These are phyloP conservation scores for Stenchaetothrips biformis DNA, from an alignment of 2,888 invertebrate genomes.

Conservation along the genomic window DNA sequence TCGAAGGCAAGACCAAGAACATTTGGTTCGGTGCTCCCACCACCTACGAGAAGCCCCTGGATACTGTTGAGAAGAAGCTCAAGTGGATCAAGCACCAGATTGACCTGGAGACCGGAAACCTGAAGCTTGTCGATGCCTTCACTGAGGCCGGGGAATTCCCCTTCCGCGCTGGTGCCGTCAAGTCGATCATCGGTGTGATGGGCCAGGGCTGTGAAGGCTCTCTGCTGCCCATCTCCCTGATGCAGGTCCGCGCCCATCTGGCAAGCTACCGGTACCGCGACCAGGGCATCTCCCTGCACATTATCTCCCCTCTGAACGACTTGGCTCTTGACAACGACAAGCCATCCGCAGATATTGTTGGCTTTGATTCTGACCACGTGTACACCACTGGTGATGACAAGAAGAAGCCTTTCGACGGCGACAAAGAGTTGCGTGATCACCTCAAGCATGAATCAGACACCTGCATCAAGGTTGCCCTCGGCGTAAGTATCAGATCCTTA, in stretches of 20 bases:
- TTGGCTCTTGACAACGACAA: constrained; percentile 48
- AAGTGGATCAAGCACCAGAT: constrained; percentile 44
- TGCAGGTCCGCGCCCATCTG: constrained; percentile 14
- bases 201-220: constrained; percentile 57
- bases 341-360: constrained; percentile 33
- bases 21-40: constrained; percentile 24
- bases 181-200: constrained; percentile 63
- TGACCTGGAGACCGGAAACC: constrained; percentile 52
- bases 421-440: constrained; percentile 52
- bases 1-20: constrained; percentile 40
- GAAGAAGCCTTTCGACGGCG: constrained; percentile 58
- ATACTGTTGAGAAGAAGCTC: constrained; percentile 39
- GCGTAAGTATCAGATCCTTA: constrained; percentile 49
- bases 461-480: constrained; percentile 62
- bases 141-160: constrained; percentile 61
- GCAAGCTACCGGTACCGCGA: constrained; percentile 46
- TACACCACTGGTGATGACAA: constrained; percentile 59
- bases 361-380: constrained; percentile 55
- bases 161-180: constrained; percentile 70
- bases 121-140: constrained; percentile 54
- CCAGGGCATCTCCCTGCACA: constrained; percentile 56
- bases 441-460: constrained; percentile 54
- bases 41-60: constrained; percentile 40
- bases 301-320: constrained; percentile 56
- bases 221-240: constrained; percentile 46